Evolutionary conservation across 2,113 vertebrate genomes (phyloP).

Genomic region (Dasyurus viverrinus): DNA sequence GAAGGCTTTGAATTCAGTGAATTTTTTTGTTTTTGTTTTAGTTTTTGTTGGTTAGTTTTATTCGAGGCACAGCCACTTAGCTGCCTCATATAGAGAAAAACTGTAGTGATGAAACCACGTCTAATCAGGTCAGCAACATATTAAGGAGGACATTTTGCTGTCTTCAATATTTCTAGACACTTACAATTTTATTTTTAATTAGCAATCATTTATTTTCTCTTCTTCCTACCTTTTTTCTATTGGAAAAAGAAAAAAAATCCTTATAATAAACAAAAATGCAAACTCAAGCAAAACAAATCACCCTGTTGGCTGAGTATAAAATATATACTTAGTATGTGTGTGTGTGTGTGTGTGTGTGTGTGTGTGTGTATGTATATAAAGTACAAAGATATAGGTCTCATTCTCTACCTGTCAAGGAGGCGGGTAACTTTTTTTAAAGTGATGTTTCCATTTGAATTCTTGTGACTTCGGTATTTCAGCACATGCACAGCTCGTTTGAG

Average conservation of each 20-base stretch:
- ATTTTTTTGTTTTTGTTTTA: neutral
- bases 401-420: neutral
- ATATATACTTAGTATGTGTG: neutral
- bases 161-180: neutral
- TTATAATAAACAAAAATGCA: neutral
- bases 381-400: neutral
- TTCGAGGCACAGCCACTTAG: neutral
- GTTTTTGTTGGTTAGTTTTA: neutral
- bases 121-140: neutral
- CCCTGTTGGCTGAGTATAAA: neutral
- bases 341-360: too few species aligned
- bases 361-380: neutral
- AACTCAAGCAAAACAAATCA: neutral
- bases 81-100: neutral
- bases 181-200: neutral
- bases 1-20: neutral
- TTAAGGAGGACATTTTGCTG: neutral
- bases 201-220: neutral
- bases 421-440: neutral
- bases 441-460: neutral
- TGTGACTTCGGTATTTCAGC: neutral
- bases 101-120: neutral
- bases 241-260: neutral
- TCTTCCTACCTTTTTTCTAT: neutral
- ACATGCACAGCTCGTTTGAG: neutral